Percentiles rank a stretch among this genome's conserved stretches.
Evolutionary conservation across 2,113 vertebrate species (phyloP).

Genomic region (Amia ocellicauda): DNA sequence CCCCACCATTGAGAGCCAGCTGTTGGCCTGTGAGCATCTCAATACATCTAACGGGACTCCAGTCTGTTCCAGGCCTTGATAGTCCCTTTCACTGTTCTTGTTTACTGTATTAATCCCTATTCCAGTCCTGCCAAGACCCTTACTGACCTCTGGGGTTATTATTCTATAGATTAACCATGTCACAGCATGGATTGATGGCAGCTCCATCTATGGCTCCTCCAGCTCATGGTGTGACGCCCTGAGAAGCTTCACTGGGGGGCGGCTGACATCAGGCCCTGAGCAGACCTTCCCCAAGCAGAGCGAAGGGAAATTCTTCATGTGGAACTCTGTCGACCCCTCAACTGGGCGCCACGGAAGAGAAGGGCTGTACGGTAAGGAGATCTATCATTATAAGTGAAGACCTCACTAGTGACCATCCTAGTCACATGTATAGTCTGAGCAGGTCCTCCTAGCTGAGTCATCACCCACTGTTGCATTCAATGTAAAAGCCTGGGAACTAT

Average conservation of each 20-base stretch:
- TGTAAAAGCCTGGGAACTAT: background rate
- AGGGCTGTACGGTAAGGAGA: slow-evolving; percentile 67
- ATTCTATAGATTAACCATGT: slow-evolving; percentile 77
- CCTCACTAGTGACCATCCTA: background rate
- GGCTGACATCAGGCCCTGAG: slow-evolving; percentile 58
- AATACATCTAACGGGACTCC: no score
- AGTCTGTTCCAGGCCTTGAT: no score
- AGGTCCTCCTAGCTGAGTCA: background rate
- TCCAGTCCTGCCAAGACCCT: no score
- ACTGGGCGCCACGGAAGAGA: slow-evolving; percentile 57
- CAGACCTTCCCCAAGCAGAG: slow-evolving; percentile 61
- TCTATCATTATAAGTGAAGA: background rate
- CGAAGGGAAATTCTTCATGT: slow-evolving; percentile 63
- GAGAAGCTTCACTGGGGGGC: slow-evolving; percentile 75
- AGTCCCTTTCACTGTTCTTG: no score
- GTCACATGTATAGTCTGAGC: background rate
- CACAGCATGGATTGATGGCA: slow-evolving; percentile 92
- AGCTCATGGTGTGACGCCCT: slow-evolving; percentile 85
- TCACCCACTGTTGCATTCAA: background rate
- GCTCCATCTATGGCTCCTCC: slow-evolving; percentile 90
- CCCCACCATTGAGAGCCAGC: no score
- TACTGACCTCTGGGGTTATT: no score
- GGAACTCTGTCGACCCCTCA: slow-evolving; percentile 76
- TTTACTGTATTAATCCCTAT: no score
- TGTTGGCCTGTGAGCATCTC: no score